Conservation (phyloP, 2,797 vertebrate species). For the Gymnoscopelus microlampas region DNA sequence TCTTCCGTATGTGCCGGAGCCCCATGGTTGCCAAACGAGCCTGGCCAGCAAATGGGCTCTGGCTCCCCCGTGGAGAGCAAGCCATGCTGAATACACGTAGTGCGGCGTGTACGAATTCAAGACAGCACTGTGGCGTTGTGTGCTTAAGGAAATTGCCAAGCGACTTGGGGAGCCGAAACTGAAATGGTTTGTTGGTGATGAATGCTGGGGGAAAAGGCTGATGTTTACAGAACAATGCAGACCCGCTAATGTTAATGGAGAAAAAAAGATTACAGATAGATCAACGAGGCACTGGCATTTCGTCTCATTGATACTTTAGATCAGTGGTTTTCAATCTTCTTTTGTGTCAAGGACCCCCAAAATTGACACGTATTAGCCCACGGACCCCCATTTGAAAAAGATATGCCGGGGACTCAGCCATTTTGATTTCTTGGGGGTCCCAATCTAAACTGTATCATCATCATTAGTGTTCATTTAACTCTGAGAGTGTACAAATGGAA, state of each 20-base stretch:
- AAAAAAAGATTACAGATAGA: slow-evolving; percentile 38
- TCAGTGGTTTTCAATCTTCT: too few relatives aligned
- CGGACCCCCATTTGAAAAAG: too few relatives aligned
- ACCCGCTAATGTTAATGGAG: slow-evolving; percentile 59
- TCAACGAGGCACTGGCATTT: slow-evolving; percentile 25
- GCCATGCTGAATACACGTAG: slow-evolving; percentile 71
- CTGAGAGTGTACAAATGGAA: too few relatives aligned
- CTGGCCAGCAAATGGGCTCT: slow-evolving; percentile 68
- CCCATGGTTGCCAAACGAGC: slow-evolving; percentile 69
- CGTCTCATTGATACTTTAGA: neutral
- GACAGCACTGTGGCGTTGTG: slow-evolving; percentile 53
- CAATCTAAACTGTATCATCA: too few relatives aligned
- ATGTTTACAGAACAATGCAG: slow-evolving; percentile 64
- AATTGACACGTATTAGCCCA: too few relatives aligned
- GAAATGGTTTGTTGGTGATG: slow-evolving; percentile 65
- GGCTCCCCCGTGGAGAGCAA: slow-evolving; percentile 64
- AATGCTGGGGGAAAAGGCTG: slow-evolving; percentile 59
- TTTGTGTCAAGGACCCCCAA: too few relatives aligned
- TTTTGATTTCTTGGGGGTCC: too few relatives aligned
- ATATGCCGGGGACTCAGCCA: too few relatives aligned
- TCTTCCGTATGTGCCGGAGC: slow-evolving; percentile 72
- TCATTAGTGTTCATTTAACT: too few relatives aligned
- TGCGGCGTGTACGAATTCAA: slow-evolving; percentile 68
- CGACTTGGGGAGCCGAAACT: slow-evolving; percentile 58
- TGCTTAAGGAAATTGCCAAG: slow-evolving; percentile 76